Evolutionary conservation across 2,888 invertebrate genomes (phyloP).

Genomic region (Halictus ligatus): DNA sequence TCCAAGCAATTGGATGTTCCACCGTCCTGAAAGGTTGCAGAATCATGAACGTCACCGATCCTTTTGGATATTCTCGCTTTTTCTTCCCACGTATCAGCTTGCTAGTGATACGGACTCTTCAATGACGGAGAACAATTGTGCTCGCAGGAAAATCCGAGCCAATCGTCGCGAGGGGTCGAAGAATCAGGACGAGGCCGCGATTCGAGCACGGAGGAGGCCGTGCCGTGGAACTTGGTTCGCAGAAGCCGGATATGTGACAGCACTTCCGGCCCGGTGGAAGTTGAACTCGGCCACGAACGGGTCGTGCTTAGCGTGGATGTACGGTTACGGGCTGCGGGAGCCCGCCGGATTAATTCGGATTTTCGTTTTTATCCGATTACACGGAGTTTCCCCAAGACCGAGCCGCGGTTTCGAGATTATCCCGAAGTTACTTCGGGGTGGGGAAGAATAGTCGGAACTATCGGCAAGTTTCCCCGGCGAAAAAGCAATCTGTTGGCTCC

Average conservation of each 20-base stretch:
- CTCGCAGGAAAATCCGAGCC: not conserved
- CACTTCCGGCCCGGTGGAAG: constrained; percentile 74
- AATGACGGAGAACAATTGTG: not conserved
- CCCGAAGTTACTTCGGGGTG: constrained; percentile 34
- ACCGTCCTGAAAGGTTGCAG: too few species aligned
- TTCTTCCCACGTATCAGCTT: not conserved
- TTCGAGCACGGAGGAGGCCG: constrained; percentile 44
- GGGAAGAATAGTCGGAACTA: constrained; percentile 47
- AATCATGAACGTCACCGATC: not conserved
- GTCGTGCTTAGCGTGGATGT: constrained; percentile 58
- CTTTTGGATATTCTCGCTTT: not conserved
- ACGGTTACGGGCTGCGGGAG: constrained; percentile 42
- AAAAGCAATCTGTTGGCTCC: constrained; percentile 53
- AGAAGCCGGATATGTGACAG: constrained; percentile 79
- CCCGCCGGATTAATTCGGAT: constrained; percentile 78
- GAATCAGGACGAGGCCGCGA: constrained; percentile 5
- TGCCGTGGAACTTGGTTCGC: constrained; percentile 72
- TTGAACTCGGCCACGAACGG: constrained; percentile 69
- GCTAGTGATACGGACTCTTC: not conserved
- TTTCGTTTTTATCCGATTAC: constrained; percentile 79
- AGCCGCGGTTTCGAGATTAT: constrained; percentile 63
- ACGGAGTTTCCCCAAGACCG: constrained; percentile 63
- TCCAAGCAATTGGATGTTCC: too few species aligned
- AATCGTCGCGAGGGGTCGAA: constrained; percentile 23
- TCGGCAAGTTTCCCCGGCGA: constrained; percentile 49